Conservation (phyloP, 2,888 invertebrate genomes). For the Ischnura elegans region DNA sequence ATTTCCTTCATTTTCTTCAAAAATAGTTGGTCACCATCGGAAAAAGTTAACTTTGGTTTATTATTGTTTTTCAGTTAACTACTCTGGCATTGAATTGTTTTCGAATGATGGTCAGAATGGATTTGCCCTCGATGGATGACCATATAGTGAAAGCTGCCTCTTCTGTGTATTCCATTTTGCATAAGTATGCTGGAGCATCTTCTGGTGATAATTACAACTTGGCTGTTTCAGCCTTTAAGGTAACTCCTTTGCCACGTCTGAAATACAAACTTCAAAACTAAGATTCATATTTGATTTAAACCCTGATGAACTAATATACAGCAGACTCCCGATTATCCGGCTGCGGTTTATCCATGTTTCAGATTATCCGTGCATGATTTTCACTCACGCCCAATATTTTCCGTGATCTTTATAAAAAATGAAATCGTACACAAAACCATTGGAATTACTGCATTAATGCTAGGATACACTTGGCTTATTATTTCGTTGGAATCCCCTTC, state of each 20-base stretch:
- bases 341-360: too few species aligned
- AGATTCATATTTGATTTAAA: conserved; percentile 59
- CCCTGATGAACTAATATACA: not conserved
- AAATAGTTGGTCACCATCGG: too few species aligned
- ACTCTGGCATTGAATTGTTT: conserved; percentile 82
- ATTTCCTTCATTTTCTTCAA: too few species aligned
- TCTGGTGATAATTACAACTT: conserved; percentile 94
- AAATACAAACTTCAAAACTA: not conserved
- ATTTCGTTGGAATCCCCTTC: too few species aligned
- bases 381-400: too few species aligned
- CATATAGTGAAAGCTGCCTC: conserved; percentile 84
- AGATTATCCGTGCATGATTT: too few species aligned
- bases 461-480: too few species aligned
- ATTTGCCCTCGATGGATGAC: conserved; percentile 85
- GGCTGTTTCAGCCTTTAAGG: conserved; percentile 93
- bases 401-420: too few species aligned
- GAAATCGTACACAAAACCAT: too few species aligned
- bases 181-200: conserved; percentile 92
- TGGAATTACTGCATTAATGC: too few species aligned
- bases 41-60: too few species aligned
- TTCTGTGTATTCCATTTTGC: conserved; percentile 90
- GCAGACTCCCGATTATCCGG: too few species aligned
- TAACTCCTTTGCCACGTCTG: conserved; percentile 75
- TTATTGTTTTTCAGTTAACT: conserved; percentile 76
- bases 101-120: conserved; percentile 86